Evolutionary conservation across 2,888 invertebrate genomes (phyloP).

Genomic region (Papilio elwesi): DNA sequence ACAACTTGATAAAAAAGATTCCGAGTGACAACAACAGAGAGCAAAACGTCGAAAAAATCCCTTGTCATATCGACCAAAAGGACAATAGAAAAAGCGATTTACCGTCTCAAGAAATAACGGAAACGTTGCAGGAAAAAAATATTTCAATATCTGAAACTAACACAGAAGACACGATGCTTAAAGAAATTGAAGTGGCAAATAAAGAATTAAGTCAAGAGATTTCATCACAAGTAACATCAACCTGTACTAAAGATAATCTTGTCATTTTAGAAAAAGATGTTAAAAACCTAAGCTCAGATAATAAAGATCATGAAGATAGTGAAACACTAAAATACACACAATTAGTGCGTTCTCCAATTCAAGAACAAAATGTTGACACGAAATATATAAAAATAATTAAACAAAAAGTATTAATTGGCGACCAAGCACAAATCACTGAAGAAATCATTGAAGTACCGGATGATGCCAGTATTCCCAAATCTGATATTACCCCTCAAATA

Average conservation of each 20-base stretch:
- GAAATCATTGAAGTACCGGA: conserved; percentile 92
- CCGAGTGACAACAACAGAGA: background rate
- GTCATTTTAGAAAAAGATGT: conserved; percentile 1
- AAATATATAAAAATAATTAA: conserved; percentile 82
- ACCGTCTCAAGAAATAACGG: background rate
- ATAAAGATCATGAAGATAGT: background rate
- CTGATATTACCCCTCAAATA: conserved; percentile 60
- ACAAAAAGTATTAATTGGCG: conserved; percentile 91
- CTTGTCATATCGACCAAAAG: background rate
- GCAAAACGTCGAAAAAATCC: background rate
- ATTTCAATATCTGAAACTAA: conserved; percentile 1
- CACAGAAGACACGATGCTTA: background rate
- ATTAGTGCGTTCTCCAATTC: background rate
- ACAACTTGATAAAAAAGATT: background rate
- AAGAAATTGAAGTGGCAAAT: conserved; percentile 1
- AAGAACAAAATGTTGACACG: conserved; percentile 10
- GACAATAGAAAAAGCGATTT: background rate
- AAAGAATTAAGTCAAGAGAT: background rate
- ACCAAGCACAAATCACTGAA: conserved; percentile 92
- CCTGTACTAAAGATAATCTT: background rate
- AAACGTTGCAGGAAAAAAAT: background rate
- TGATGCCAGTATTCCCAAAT: conserved; percentile 57
- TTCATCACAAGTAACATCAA: background rate
- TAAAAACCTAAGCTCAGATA: too few relatives aligned
- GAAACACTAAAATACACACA: background rate